Base-by-base conservation (phyloP, 2,113 vertebrate species). In the Tursiops truncatus region DNA sequence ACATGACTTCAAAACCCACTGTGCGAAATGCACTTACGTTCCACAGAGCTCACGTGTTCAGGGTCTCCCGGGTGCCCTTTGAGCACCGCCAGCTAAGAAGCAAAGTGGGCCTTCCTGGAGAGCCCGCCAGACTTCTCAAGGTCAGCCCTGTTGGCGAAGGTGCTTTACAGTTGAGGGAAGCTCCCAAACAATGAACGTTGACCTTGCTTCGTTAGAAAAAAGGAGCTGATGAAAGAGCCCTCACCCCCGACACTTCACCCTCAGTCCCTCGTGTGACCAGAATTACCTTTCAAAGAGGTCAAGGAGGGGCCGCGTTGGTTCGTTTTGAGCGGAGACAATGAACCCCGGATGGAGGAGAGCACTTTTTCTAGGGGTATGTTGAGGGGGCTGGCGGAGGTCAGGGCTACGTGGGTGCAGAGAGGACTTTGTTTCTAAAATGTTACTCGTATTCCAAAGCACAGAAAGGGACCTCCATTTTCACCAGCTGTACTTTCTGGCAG, bases 1-100 rank as follows among this genome's bases (percentile, higher is more conserved):
- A n/a, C 8, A 8, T 8, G 9, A 10, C n/a, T n/a, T 60, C 41
- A 15, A 25, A 25, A 33, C 47, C 33, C 86, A 21, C 7, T 3
- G 38, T 28, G 50, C 77, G 56, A 93, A 63, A 20, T 0, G 1
- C 2, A 0, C 21, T 31, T 10, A 1, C 2, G 0, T 53, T 5
- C 47, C 20, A 0, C 21, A 17, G 21, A 25, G 1, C 20, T 4
- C 0, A 2, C 31, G 6, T n/a, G 28, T 14, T 12, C 26, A 1
- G 1, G 4, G 33, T 62, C 68, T 71, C 18, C 36, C 17, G 0
- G 0, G 14, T 5, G 71, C 38, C 68, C 85, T 23, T 9, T 21
- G 36, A 86, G 20, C 82, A 21, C 20, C 0, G 1, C 50, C 31
- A 11, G 8, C 73, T 41, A 14, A 28, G 60, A 18, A 76, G 18